These are phyloP conservation scores for Tapera naevia DNA, from an alignment of 2,797 vertebrate genomes.

Conservation along the genomic window DNA sequence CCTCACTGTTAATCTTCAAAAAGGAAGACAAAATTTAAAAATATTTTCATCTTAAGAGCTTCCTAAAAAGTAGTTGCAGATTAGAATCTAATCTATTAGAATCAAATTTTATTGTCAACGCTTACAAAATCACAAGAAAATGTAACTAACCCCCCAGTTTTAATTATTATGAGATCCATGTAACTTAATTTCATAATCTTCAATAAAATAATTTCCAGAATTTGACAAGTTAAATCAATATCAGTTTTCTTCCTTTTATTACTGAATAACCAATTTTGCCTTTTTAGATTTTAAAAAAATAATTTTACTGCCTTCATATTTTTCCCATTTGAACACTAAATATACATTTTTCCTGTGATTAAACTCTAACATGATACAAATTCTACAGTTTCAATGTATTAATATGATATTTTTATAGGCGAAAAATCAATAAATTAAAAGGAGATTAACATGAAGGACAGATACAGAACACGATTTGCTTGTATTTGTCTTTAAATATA, in stretches of 20 bases:
- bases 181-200: not conserved
- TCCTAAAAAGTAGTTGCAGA: not conserved
- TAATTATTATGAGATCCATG: not conserved
- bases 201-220: not conserved
- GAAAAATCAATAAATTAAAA: not conserved
- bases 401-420: not conserved
- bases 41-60: not conserved
- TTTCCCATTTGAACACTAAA: not conserved
- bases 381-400: not conserved
- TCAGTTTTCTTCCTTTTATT: not conserved
- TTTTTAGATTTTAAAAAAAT: not conserved
- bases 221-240: not conserved
- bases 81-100: too few species aligned
- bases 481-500: not conserved
- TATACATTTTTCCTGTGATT: not conserved
- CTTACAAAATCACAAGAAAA: not conserved
- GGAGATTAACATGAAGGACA: not conserved
- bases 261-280: not conserved
- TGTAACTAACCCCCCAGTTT: rapidly evolving
- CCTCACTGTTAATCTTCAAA: not conserved
- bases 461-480: not conserved
- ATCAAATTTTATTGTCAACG: not conserved
- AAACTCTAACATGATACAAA: not conserved
- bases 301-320: not conserved
- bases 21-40: not conserved